Conservation (phyloP, 1,140 invertebrate genomes). For the Subanguina moxae region DNA sequence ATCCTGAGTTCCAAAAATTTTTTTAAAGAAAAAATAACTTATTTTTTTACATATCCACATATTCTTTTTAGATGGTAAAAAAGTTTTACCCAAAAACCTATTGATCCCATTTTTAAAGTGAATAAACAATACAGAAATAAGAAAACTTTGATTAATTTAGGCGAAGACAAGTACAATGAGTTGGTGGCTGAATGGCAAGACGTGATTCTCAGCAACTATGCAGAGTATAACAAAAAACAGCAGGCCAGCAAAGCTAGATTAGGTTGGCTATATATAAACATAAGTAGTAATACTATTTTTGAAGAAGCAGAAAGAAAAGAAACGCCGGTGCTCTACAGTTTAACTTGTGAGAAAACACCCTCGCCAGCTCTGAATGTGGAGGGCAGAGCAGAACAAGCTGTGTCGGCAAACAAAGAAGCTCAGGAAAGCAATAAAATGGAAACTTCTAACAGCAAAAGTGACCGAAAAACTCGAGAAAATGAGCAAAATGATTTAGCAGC, state of each 20-base stretch:
- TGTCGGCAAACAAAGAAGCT: neutral
- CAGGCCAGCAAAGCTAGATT: slow-evolving; percentile 27
- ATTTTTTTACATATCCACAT: no score
- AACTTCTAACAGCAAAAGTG: neutral
- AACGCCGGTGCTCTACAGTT: slow-evolving; percentile 27
- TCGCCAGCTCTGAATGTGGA: neutral
- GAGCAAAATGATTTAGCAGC: no score
- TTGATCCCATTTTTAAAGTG: no score
- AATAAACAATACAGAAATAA: no score
- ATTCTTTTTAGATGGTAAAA: no score
- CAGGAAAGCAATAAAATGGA: neutral
- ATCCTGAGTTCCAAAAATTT: no score
- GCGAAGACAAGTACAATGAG: slow-evolving; percentile 21
- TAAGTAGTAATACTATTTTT: slow-evolving; percentile 2
- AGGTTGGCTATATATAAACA: slow-evolving; percentile 12
- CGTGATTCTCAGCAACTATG: slow-evolving; percentile 20
- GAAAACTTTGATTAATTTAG: neutral
- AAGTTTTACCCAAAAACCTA: no score
- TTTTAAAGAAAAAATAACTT: no score
- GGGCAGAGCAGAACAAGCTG: neutral
- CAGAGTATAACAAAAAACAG: slow-evolving; percentile 25
- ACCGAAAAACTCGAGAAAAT: no score
- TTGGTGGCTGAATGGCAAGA: slow-evolving; percentile 26
- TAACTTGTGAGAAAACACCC: slow-evolving; percentile 24
- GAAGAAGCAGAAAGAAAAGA: slow-evolving; percentile 28